These are phyloP conservation scores for Drosophila ananassae DNA, from an alignment of 1,140 invertebrate species.

Conservation along the genomic window DNA sequence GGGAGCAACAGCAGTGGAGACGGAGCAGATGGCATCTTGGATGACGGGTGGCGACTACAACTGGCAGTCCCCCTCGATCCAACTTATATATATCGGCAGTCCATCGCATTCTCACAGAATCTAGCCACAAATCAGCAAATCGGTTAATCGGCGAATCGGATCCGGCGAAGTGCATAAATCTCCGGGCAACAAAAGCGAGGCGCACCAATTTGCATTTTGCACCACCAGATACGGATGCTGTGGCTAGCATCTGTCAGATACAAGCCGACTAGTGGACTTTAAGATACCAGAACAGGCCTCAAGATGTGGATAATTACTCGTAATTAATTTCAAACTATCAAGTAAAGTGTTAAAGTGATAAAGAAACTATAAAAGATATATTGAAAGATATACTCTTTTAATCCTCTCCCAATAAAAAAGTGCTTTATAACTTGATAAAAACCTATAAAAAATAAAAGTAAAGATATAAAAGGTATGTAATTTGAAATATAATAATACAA, in stretches of 20 bases:
- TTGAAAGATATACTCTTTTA: too few relatives aligned
- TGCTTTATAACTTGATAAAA: too few relatives aligned
- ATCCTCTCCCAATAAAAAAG: too few relatives aligned
- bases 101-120: slow-evolving; percentile 16
- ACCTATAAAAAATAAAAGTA: too few relatives aligned
- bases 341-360: too few relatives aligned
- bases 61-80: not conserved
- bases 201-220: slow-evolving; percentile 48
- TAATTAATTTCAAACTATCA: not conserved
- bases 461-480: too few relatives aligned
- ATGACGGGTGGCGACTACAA: not conserved
- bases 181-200: slow-evolving; percentile 33
- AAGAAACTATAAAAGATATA: too few relatives aligned
- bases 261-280: not conserved
- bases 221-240: slow-evolving; percentile 5
- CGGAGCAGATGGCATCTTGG: slow-evolving; percentile 36
- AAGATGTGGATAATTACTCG: not conserved
- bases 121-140: slow-evolving; percentile 39
- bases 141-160: slow-evolving; percentile 2
- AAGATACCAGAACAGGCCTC: not conserved
- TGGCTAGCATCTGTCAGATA: slow-evolving; percentile 11
- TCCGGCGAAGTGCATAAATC: slow-evolving; percentile 50
- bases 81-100: slow-evolving; percentile 31
- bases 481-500: too few relatives aligned
- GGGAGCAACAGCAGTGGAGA: slow-evolving; percentile 23